A percentile compares a stretch with the other conserved stretches of the same genome.
Evolutionary conservation across 1,140 invertebrate genomes (phyloP).

Genomic region (Ceratoteleas bidentatus): DNA sequence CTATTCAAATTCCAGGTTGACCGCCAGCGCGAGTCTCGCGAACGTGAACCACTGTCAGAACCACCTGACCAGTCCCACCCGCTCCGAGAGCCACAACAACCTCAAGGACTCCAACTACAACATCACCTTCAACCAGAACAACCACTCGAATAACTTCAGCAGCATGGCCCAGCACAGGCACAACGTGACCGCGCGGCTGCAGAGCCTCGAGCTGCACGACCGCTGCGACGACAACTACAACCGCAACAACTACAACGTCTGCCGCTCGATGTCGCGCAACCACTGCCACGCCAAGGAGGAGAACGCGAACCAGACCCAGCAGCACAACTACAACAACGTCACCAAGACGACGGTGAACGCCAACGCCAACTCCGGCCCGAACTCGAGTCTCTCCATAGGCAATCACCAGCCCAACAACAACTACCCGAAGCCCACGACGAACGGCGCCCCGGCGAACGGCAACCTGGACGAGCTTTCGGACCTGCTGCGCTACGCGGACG

Average conservation of each 20-base stretch:
- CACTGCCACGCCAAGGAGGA: conserved; percentile 80
- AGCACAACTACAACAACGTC: conserved; percentile 79
- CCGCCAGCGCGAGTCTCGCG: conserved; percentile 82
- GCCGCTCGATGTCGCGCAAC: conserved; percentile 73
- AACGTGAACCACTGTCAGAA: conserved; percentile 80
- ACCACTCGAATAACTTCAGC: conserved; percentile 69
- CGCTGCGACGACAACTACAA: conserved; percentile 77
- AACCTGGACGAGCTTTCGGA: conserved; percentile 88
- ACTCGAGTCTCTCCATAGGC: conserved; percentile 73
- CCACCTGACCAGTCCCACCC: conserved; percentile 75
- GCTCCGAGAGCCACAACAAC: conserved; percentile 79
- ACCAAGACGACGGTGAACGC: conserved; percentile 79
- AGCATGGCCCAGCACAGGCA: conserved; percentile 69
- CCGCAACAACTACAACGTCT: conserved; percentile 77
- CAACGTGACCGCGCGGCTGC: conserved; percentile 71
- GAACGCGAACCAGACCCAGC: conserved; percentile 79
- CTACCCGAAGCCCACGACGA: conserved; percentile 68
- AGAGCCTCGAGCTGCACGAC: conserved; percentile 75
- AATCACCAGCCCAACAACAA: conserved; percentile 78
- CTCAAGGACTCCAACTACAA: conserved; percentile 81
- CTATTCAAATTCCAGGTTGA: conserved; percentile 70
- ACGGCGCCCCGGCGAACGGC: conserved; percentile 72
- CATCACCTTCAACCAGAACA: conserved; percentile 73
- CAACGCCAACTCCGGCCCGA: conserved; percentile 72
- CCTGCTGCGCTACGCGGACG: conserved; percentile 83